Evolutionary conservation across 2,113 vertebrate species (phyloP).

Genomic region (Miniopterus natalensis): DNA sequence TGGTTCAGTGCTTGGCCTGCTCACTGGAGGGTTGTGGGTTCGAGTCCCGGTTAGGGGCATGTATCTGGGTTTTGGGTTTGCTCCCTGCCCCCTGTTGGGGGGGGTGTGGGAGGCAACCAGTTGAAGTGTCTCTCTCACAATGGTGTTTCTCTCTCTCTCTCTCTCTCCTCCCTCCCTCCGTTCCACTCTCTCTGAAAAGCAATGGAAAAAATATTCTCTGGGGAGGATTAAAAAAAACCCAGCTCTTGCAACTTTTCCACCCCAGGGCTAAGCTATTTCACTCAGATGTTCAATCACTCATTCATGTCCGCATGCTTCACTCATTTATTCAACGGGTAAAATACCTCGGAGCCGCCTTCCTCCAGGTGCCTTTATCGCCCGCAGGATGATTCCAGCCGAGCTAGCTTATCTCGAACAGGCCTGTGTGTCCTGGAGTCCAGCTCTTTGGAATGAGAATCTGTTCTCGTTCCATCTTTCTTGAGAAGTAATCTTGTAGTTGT

Average conservation of each 20-base stretch:
- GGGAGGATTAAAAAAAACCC: no score
- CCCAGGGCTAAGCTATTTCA: neutral
- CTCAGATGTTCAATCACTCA: neutral
- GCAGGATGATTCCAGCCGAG: neutral
- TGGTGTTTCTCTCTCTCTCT: no score
- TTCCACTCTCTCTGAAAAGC: no score
- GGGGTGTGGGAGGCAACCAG: no score
- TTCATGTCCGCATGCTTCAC: neutral
- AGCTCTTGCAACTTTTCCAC: neutral
- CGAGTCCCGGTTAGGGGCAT: no score
- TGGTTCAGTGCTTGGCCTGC: no score
- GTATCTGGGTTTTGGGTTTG: no score
- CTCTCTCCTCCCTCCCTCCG: no score
- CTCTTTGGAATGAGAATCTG: neutral
- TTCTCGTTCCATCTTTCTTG: neutral
- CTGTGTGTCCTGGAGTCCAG: neutral
- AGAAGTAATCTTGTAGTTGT: neutral
- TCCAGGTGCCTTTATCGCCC: neutral
- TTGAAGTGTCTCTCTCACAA: no score
- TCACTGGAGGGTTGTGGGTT: no score
- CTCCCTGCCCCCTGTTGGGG: no score
- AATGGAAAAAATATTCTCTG: no score
- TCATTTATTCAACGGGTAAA: neutral
- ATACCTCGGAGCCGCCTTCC: neutral
- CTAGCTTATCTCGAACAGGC: neutral